These are phyloP conservation scores for Polyommatus icarus DNA, from an alignment of 2,888 invertebrate species.

Conservation along the genomic window DNA sequence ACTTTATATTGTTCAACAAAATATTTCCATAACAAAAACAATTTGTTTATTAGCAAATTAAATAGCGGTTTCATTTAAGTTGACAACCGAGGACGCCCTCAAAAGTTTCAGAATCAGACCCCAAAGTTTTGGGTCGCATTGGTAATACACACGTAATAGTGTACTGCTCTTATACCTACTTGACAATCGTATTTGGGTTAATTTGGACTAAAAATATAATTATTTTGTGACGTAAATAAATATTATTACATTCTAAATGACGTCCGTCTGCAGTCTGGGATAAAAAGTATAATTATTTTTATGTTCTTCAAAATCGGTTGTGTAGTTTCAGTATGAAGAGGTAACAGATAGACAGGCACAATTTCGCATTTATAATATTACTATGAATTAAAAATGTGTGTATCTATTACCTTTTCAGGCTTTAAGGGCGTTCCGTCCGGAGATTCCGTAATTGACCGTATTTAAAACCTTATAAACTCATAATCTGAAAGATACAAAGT, in stretches of 20 bases:
- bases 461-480: no score
- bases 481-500: no score
- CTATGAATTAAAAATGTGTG: no score
- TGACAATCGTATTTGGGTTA: neutral
- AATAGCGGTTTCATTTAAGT: constrained; percentile 15
- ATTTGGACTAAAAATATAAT: neutral
- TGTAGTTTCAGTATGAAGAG: no score
- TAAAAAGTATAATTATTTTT: no score
- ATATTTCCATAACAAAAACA: constrained; percentile 19
- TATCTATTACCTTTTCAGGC: no score
- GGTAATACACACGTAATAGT: neutral
- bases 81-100: constrained; percentile 13
- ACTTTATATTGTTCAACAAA: constrained; percentile 5
- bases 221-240: neutral
- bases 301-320: no score
- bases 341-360: no score
- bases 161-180: neutral
- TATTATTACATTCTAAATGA: neutral
- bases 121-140: constrained; percentile 12
- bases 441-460: no score
- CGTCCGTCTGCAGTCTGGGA: no score
- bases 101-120: constrained; percentile 11
- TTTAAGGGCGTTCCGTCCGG: no score
- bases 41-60: constrained; percentile 21
- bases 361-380: no score